phyloP scores from a whole-genome alignment of 2,113 vertebrate species.

The Eptesicus fuscus region DNA sequence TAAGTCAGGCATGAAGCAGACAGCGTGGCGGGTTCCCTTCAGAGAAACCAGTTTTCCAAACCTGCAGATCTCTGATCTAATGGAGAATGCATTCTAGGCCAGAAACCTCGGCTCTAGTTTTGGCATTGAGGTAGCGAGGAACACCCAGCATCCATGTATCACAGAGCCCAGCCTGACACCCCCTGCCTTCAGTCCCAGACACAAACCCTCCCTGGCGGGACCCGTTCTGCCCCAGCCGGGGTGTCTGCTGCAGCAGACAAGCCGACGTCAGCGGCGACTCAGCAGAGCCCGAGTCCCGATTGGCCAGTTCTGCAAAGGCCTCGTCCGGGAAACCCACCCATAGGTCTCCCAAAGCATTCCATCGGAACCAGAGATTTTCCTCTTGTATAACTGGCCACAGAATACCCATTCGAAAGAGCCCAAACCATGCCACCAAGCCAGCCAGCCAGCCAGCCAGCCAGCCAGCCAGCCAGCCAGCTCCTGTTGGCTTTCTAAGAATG shows the following conservation, averaged over 20 bases:
- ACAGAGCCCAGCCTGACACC: neutral
- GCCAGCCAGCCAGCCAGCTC: neutral
- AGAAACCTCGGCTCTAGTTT: neutral
- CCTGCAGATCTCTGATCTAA: neutral
- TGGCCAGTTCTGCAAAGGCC: neutral
- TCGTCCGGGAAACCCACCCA: neutral
- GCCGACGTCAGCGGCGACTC: neutral
- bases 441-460: neutral
- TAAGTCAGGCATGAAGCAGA: neutral
- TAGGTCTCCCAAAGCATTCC: neutral
- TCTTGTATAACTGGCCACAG: slow-evolving; percentile 61
- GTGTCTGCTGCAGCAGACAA: no score
- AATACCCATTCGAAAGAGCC: neutral
- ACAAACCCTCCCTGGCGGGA: neutral
- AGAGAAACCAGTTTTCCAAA: neutral
- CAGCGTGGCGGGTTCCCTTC: fast-evolving
- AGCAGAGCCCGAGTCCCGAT: neutral
- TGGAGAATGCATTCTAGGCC: neutral
- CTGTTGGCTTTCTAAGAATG: slow-evolving; percentile 31
- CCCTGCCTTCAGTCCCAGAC: neutral
- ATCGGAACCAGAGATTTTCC: slow-evolving; percentile 54
- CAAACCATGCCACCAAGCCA: slow-evolving; percentile 47
- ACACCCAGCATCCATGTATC: neutral
- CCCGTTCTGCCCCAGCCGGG: neutral
- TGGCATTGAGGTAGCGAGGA: neutral